Evolutionary conservation across 53 echinoderm and acorn worm genomes (phyloP), one percentile per base, ranked within the genome.

Genomic region (Holothuria scabra): DNA sequence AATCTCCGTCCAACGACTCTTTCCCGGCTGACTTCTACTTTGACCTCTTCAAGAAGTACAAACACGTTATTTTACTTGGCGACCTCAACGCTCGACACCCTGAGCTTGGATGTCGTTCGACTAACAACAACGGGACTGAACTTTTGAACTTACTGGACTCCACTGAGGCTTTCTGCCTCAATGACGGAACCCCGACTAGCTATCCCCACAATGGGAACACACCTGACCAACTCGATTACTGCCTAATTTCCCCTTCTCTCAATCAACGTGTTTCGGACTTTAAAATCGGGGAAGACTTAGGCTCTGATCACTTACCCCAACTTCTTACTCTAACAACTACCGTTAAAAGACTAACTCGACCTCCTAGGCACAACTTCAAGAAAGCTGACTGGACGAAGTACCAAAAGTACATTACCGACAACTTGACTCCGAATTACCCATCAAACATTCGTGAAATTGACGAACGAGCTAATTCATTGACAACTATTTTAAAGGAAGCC

Each of bases 161-260:
- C 14, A 41, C 20, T 8, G 33, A 70, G 34, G 3, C 23, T 70
- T 19, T n/a, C n/a, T 70, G 71, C 21, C 33, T 70, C 41, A 70
- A 70, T 7, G 25, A 8, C 8, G 71, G 48, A 3, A 22, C 41
- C 8, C 48, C 71, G 16, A 38, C 16, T 23, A 23, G 23, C 7
- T 70, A 22, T 23, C 71, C 37, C 12, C 8, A 16, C 30, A 20
- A 18, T 5, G 33, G 44, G 16, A 41, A 5, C 1, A 1, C 12
- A 41, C 71, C 71, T 5, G 71, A 70, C 44, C 71, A 70, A 70
- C 71, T 70, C 1, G 71, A 46, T 20, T 70, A 70, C 8, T 70
- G 21, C 44, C 41, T 70, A 9, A 38, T 70, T 25, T 38, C 38
- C 3, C n/a, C 20, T 25, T 44, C n/a, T 25, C 41, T 70, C 20